Base-by-base conservation (phyloP, 2,888 invertebrate genomes). In the Archips crataeganus region DNA sequence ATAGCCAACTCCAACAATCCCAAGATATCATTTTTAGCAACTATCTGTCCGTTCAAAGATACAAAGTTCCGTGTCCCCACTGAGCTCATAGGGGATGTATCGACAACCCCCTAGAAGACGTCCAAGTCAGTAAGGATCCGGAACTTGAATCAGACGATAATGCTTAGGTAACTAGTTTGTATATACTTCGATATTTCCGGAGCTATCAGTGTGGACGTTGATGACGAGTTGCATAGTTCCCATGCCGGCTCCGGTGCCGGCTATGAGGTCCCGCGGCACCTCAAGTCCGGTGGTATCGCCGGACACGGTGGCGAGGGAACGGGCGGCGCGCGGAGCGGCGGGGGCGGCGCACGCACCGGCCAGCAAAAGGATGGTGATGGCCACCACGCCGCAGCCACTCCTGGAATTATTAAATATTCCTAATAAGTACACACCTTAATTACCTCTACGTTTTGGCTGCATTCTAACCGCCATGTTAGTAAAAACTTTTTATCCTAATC, bases 111-210 rank as follows among this genome's bases (percentile, higher is more conserved):
- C 5, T 23, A 49, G 13, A 49, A n/a, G 49, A 49, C 51, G 23
- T 54, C 15, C 51, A 23, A 54, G 45, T 57, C 57, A 57, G 11
- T 57, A 10, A 23, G 57, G 4, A 57, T 57, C 1, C 32, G 3
- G 11, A 57, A 32, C 57, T 32, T 32, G 3, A 54, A 54, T 54
- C 32, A 11, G 6, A 10, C 4, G 6, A 54, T 0, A n/a, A 54
- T 15, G 32, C n/a, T 66, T 11, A 79, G 83, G n/a, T n/a, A n/a
- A n/a, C 49, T 73, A 93, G 78, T 91, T 92, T 4, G 91, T 90
- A 77, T 82, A 89, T 61, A 94, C 90, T 79, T 93, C 92, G 42
- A 94, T 92, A 75, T 93, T 94, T 0, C 94, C 94, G 11, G 87
- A 83, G 61, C 90, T 92, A 77, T 94, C 94, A 0, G 94, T 94